Base-by-base conservation (phyloP, 2,888 invertebrate species). In the Drosophila prolongata region DNA sequence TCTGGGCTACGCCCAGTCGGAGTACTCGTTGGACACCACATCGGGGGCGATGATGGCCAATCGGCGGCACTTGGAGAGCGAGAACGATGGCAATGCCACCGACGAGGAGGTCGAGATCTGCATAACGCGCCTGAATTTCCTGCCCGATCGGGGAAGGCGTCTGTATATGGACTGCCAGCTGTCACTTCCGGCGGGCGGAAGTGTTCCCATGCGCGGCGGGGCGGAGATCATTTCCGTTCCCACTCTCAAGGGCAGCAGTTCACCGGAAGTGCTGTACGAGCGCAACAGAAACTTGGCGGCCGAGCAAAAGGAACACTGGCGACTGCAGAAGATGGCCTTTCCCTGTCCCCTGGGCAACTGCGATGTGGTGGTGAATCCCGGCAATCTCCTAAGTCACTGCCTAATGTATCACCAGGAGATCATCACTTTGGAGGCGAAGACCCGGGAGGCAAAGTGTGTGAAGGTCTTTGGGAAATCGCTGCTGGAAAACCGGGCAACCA, bases 81-180 rank as follows among this genome's bases (percentile, higher is more conserved):
- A 56, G n/a, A 27, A 44, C 27, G 53, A 66, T 0, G 65, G 35
- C n/a, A 47, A 47, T 11, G 46, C 9, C 24, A 53, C 65, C 60
- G 60, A 66, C 40, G 60, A 66, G 40, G 65, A 66, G 47, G 53
- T 60, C 0, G 60, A 60, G 47, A 27, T 66, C n/a, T 46, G 40
- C 10, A 38, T 24, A 5, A 65, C 58, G 1, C 52, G 24, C 0
- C 10, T 66, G 10, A 44, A 37, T 11, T 30, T 50, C 11, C 24
- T 13, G 10, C 13, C 57, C 24, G 47, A 56, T 11, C 38, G 3
- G 1, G 10, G 27, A 6, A 38, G 10, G 16, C 59, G 65, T 0
- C 16, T 59, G 2, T 60, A 53, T 9, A 44, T 65, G 34, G 52
- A 65, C 37, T 34, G 35, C 24, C 10, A 34, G 24, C 8, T 60